Percentiles rank a stretch among this genome's conserved stretches.
Conservation (phyloP, 2,888 invertebrate genomes). For the Sarcophaga variegata region DNA sequence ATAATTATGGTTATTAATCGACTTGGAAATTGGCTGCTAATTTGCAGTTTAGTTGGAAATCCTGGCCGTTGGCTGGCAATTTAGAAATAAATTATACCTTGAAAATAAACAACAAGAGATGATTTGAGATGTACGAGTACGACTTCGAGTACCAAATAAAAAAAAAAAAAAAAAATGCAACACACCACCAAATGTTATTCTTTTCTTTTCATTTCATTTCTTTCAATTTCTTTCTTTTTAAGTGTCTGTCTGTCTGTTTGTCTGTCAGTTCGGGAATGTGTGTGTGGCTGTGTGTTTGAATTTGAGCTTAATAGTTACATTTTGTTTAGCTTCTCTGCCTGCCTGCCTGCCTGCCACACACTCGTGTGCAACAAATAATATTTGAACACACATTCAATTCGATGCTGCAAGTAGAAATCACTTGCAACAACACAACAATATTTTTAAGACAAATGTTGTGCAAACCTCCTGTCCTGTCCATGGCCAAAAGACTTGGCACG, state of each 20-base stretch:
- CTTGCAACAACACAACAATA: conserved; percentile 31
- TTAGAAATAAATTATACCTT: conserved; percentile 82
- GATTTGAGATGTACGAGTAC: conserved; percentile 52
- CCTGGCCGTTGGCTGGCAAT: conserved; percentile 85
- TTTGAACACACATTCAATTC: conserved; percentile 36
- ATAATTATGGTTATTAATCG: conserved; percentile 83
- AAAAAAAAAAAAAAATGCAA: not conserved
- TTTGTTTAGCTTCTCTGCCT: not conserved
- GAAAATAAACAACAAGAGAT: conserved; percentile 81
- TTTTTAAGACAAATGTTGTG: conserved; percentile 61
- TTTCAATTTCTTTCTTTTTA: conserved; percentile 3
- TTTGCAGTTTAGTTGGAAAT: conserved; percentile 86
- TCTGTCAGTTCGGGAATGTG: not conserved
- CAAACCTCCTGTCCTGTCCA: conserved; percentile 37
- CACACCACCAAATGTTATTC: conserved; percentile 33
- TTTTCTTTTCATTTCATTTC: conserved; percentile 43
- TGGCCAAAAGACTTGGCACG: conserved; percentile 29
- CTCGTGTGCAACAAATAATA: conserved; percentile 27
- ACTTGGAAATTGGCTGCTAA: conserved; percentile 85
- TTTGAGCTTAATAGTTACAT: conserved; percentile 48
- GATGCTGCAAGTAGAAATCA: conserved; percentile 20
- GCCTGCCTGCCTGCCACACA: not conserved
- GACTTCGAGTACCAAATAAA: conserved; percentile 52
- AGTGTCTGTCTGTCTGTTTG: conserved; percentile 7
- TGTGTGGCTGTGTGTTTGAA: conserved; percentile 32